A percentile compares a stretch with the other conserved stretches of the same genome.
phyloP scores from a whole-genome alignment of 2,797 vertebrate species.

The Phrynocephalus vlangalii region DNA sequence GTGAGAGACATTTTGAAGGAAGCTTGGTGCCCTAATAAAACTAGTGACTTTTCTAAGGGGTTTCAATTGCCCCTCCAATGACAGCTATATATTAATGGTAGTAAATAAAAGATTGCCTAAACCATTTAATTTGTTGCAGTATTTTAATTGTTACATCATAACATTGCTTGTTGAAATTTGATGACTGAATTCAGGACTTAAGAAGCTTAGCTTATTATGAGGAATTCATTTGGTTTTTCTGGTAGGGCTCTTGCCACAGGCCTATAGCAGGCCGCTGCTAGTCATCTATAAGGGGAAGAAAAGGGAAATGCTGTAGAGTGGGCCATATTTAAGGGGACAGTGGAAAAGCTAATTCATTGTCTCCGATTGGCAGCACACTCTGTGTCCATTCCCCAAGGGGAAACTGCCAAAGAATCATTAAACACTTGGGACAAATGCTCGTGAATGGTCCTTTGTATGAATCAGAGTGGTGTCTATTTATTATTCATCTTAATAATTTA shows the following conservation, averaged over 20 bases:
- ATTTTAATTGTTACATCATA: neutral
- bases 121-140: neutral
- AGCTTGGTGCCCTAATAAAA: neutral
- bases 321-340: neutral
- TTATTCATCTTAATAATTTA: slow-evolving; percentile 15
- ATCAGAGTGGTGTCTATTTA: accelerated
- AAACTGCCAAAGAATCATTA: slow-evolving; percentile 19
- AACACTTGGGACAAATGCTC: neutral
- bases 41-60: neutral
- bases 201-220: neutral
- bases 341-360: neutral
- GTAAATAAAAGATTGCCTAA: neutral
- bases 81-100: neutral
- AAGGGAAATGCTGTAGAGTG: neutral
- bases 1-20: neutral
- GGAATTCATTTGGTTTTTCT: neutral
- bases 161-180: neutral
- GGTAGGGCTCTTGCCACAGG: neutral
- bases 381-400: neutral
- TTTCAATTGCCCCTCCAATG: neutral
- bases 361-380: neutral
- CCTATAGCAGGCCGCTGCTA: neutral
- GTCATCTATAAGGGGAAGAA: neutral
- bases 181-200: neutral
- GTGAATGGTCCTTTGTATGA: slow-evolving; percentile 18